phyloP scores from a whole-genome alignment of 2,113 vertebrate species.

The Noturus placidus region DNA sequence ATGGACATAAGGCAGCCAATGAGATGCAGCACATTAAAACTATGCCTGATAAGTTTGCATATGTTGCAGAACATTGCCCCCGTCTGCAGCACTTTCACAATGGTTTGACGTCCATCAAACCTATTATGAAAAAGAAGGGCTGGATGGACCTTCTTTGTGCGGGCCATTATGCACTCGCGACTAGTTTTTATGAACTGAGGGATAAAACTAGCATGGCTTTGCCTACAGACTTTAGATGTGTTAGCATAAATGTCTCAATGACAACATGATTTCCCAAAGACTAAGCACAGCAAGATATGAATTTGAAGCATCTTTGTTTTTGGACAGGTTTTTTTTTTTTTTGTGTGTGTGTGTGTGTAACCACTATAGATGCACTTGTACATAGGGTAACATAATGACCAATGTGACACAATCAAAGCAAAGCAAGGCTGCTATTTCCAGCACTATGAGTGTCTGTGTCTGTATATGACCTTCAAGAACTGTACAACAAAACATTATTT shows the following conservation, averaged over 20 bases:
- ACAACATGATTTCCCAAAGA: constrained; percentile 35
- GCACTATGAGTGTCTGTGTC: not conserved
- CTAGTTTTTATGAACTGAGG: constrained; percentile 53
- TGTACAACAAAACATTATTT: constrained; percentile 30
- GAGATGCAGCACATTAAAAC: constrained; percentile 75
- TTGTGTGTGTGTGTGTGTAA: not conserved
- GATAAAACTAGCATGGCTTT: constrained; percentile 43
- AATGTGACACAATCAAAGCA: constrained; percentile 28
- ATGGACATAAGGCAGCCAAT: constrained; percentile 74
- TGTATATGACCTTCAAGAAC: constrained; percentile 34
- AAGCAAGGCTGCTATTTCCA: constrained; percentile 18
- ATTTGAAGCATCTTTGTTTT: not conserved
- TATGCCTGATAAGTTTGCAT: constrained; percentile 68
- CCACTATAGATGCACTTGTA: constrained; percentile 3
- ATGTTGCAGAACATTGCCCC: constrained; percentile 69
- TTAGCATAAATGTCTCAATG: constrained; percentile 31
- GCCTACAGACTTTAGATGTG: constrained; percentile 40
- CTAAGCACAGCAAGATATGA: not conserved
- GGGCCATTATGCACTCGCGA: constrained; percentile 44
- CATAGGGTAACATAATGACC: constrained; percentile 7
- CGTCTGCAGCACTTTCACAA: constrained; percentile 58
- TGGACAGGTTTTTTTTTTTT: constrained; percentile 10
- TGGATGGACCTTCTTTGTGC: constrained; percentile 41
- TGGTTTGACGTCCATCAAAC: constrained; percentile 54
- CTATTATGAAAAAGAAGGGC: constrained; percentile 49